A percentile compares a stretch with the other conserved stretches of the same genome.
phyloP scores from a whole-genome alignment of 2,888 invertebrate species.

The Harpalus rubripes region DNA sequence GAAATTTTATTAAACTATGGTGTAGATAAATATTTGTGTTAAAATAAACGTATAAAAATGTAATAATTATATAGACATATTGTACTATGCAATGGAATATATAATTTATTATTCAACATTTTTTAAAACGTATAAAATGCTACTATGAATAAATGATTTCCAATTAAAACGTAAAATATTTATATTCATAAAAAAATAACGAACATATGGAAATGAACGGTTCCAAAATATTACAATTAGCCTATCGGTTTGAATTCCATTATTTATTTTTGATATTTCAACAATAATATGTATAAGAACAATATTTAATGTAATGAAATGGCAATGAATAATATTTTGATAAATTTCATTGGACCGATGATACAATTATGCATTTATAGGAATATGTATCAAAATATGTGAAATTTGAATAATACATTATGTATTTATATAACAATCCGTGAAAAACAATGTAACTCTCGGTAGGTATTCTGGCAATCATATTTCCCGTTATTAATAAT shows the following conservation, averaged over 20 bases:
- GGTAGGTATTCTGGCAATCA: not conserved
- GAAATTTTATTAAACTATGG: no score
- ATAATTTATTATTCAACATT: no score
- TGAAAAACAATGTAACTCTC: not conserved
- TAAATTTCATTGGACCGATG: slow-evolving; percentile 1
- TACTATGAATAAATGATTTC: not conserved
- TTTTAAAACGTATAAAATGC: no score
- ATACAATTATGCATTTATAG: not conserved
- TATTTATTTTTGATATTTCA: slow-evolving; percentile 26
- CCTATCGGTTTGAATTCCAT: not conserved
- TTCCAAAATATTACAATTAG: not conserved
- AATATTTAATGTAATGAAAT: slow-evolving; percentile 15
- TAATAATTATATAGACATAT: not conserved
- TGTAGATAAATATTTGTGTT: no score
- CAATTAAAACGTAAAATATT: not conserved
- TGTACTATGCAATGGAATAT: no score
- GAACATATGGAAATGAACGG: not conserved
- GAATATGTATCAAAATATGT: not conserved
- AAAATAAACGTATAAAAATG: no score
- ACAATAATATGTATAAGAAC: not conserved
- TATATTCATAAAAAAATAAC: not conserved
- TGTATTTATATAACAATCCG: not conserved
- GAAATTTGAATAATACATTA: not conserved
- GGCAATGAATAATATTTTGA: slow-evolving; percentile 17
- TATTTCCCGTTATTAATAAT: no score